phyloP scores from a whole-genome alignment of 2,113 vertebrate genomes.

The Cygnus buccinator region DNA sequence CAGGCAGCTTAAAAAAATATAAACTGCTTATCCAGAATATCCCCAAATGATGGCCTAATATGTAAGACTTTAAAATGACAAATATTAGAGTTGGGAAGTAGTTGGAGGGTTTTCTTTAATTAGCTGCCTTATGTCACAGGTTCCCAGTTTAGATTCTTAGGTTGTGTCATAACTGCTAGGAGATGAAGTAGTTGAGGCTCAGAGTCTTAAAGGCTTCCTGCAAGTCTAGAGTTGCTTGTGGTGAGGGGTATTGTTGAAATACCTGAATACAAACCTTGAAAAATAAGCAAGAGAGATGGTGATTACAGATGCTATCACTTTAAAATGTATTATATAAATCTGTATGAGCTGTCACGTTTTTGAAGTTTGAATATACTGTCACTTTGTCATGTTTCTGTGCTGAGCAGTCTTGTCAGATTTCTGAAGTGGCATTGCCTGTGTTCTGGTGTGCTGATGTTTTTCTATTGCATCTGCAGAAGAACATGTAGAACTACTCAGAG shows the following conservation, averaged over 20 bases:
- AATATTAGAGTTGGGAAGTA: not conserved
- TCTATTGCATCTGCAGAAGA: not conserved
- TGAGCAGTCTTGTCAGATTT: not conserved
- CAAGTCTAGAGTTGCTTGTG: not conserved
- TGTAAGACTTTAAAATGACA: not conserved
- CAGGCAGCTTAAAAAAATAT: slow-evolving; percentile 55
- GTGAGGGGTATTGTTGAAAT: not conserved
- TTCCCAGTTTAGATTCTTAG: not conserved
- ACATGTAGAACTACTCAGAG: not conserved
- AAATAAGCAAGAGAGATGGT: not conserved
- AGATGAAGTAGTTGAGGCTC: not conserved
- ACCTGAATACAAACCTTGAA: not conserved
- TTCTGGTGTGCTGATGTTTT: not conserved
- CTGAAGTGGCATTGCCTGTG: not conserved
- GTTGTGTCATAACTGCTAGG: not conserved
- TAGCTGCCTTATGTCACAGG: fast-evolving
- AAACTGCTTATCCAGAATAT: slow-evolving; percentile 35
- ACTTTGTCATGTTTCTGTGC: not conserved
- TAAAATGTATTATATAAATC: not conserved
- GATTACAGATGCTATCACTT: not conserved
- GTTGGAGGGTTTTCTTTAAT: not conserved
- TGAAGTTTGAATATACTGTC: not conserved
- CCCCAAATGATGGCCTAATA: not conserved
- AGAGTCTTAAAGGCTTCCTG: not conserved
- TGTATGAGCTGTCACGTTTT: not conserved